Evolutionary conservation across 2,113 vertebrate species (phyloP), one percentile per base, ranked within the genome.

Genomic region (Epinephelus moara): DNA sequence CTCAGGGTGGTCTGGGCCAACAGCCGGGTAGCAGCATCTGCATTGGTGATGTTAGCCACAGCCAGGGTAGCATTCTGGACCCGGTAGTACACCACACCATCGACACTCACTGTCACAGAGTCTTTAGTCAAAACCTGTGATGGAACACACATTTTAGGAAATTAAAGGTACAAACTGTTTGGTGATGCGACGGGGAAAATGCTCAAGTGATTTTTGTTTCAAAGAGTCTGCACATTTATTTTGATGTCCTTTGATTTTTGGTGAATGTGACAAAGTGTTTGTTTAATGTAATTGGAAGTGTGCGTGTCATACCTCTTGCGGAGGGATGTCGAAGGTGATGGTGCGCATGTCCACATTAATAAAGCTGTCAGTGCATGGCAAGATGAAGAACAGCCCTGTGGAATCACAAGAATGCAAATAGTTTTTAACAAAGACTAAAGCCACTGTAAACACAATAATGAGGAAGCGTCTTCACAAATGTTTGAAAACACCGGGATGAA

Each of bases 261-360:
- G 23, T 11, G 63, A 75, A 64, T 53, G 68, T 75, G 68, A 63
- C 59, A 62, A 63, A 19, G 21, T 42, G 10, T 75, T 63, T 75
- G 84, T 70, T 79, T 33, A 30, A 70, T 53, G 50, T 50, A 68
- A 82, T 19, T 66, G 73, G 14, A 67, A 21, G 62, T n/a, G 61
- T 55, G 79, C 9, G 3, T 21, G 67, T 78, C 91, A 84, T 92
- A 99, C 98, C 96, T 99, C 98, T 84, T 99, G 98, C 3, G 98
- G 98, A 10, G 98, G 98, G 76, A 99, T 99, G 82, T 99, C 97
- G 6, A 99, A 99, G 19, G 97, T 97, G 87, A 99, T 96, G 45
- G 98, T 99, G 78, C 98, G 97, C 97, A 99, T 98, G 94, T 99
- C 98, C 93, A 99, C 98, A 55, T 98, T 99, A 90, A 98, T 97